phyloP scores from a whole-genome alignment of 2,888 invertebrate genomes.

The Andrena bucephala region DNA sequence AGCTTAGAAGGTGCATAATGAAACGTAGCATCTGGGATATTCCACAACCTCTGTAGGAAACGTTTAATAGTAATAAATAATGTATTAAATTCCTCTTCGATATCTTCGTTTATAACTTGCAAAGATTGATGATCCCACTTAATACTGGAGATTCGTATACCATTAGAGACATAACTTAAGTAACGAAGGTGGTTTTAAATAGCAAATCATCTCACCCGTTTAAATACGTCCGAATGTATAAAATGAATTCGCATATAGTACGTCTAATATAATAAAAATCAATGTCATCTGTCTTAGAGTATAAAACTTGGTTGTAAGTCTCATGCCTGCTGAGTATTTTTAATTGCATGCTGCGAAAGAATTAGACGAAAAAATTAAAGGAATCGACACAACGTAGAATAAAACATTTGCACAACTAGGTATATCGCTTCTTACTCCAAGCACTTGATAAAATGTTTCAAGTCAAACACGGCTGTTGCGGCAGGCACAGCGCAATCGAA shows the following conservation, averaged over 20 bases:
- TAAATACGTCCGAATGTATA: constrained; percentile 76
- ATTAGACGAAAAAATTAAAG: not conserved
- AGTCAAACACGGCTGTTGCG: constrained; percentile 74
- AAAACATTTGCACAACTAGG: not conserved
- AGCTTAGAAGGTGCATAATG: constrained; percentile 82
- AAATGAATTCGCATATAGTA: constrained; percentile 75
- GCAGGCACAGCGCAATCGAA: constrained; percentile 74
- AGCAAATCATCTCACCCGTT: constrained; percentile 67
- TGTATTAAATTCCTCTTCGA: constrained; percentile 76
- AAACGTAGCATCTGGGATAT: constrained; percentile 83
- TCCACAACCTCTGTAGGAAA: constrained; percentile 76
- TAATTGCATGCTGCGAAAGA: constrained; percentile 73
- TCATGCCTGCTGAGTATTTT: constrained; percentile 75
- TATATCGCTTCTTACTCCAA: constrained; percentile 73
- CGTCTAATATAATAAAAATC: constrained; percentile 74
- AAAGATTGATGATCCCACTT: constrained; percentile 72
- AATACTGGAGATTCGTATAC: constrained; percentile 62
- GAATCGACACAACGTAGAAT: not conserved
- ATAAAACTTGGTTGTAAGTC: constrained; percentile 54
- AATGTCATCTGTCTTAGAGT: constrained; percentile 35
- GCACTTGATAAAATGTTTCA: constrained; percentile 77
- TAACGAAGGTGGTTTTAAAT: not conserved
- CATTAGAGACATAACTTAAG: not conserved
- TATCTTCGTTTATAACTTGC: constrained; percentile 66
- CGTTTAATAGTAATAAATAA: constrained; percentile 73